These are phyloP conservation scores for Amaurobius ferox DNA, from an alignment of 2,888 invertebrate species.

Conservation along the genomic window DNA sequence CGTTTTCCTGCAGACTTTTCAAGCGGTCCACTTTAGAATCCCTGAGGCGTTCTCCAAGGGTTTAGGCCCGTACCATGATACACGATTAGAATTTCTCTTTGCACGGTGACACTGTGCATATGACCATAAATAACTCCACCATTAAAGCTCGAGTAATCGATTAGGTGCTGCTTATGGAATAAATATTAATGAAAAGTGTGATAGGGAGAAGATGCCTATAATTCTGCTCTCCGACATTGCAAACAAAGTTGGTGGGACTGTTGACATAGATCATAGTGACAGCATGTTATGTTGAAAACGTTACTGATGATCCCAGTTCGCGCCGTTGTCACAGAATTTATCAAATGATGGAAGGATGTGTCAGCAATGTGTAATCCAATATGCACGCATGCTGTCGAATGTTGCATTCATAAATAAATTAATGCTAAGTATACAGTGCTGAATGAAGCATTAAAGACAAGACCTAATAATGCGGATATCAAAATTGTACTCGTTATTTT, in stretches of 20 bases:
- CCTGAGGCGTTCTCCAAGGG: neutral
- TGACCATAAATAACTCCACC: neutral
- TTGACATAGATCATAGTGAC: neutral
- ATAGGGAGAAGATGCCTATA: neutral
- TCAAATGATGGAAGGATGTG: neutral
- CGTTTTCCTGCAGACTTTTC: neutral
- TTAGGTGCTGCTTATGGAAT: neutral
- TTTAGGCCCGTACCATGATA: neutral
- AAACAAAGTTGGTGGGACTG: neutral
- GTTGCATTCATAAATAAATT: too few species aligned
- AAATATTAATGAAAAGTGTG: neutral
- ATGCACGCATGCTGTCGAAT: too few species aligned
- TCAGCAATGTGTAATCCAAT: too few species aligned
- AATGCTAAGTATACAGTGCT: too few species aligned
- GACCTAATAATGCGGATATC: too few species aligned
- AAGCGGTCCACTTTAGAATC: neutral
- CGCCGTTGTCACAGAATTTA: neutral
- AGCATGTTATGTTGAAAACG: neutral
- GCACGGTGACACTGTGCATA: neutral
- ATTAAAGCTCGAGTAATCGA: neutral
- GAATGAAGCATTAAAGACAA: too few species aligned
- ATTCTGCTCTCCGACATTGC: neutral
- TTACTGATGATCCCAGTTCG: neutral
- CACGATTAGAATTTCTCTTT: too few species aligned
- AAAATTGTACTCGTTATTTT: too few species aligned